Base-by-base conservation (phyloP, 2,888 invertebrate species). In the Automeris io region DNA sequence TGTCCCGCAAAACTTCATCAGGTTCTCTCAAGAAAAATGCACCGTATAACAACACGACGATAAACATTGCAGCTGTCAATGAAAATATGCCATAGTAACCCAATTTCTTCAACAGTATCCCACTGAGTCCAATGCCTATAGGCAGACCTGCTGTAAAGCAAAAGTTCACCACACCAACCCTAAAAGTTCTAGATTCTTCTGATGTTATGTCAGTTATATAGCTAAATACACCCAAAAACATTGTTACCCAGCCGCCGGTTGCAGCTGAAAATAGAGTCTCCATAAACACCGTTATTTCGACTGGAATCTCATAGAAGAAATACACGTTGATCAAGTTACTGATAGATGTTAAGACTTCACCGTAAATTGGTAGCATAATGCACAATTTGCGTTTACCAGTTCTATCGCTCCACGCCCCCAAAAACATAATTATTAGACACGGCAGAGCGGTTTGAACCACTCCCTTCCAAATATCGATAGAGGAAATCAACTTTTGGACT, bases 1-100 rank as follows among this genome's bases (percentile, higher is more conserved):
- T 78, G 1, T 72, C 68, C 37, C 48, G 54, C 0, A 83, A 64
- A 57, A 74, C 70, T 2, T 68, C 49, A 24, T 88, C 89, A 12
- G 90, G 88, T 58, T 95, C 95, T 40, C 91, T 89, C 46, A 95
- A 87, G 38, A 89, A 88, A 42, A 91, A 89, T 31, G 90, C 80
- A 0, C 94, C 94, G 52, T 95, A 95, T 25, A 90, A 59, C 36
- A 95, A 88, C 25, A 93, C 91, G 29, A 93, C 57, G 4, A 91
- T 52, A 33, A 89, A 80, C 53, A 83, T 46, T 1, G 51, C 50
- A 2, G 70, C 56, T 0, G 85, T 85, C 57, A 75, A 69, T 1
- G 74, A 58, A 45, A 87, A 87, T 40, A 87, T 68, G 24, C 78
- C 82, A 43, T 87, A 87, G 46, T 85, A 88, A 1, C 87, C 87